Conservation (phyloP, 2,797 vertebrate species). For the Sandelia bainsii region DNA sequence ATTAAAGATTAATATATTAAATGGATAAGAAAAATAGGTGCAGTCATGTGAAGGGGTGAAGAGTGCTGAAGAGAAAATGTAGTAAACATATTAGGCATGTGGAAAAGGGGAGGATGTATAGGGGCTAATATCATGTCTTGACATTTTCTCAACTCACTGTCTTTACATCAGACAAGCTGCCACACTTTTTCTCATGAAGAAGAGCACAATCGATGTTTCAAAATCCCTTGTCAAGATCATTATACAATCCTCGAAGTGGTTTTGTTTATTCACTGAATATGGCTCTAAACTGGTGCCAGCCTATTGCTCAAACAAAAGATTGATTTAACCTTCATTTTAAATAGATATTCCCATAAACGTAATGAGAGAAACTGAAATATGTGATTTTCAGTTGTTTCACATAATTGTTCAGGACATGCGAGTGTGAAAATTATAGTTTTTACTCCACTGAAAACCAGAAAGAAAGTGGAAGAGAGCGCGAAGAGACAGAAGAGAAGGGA, state of each 20-base stretch:
- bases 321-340: conserved; percentile 16
- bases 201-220: conserved; percentile 17
- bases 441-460: not conserved
- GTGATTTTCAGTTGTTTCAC: not conserved
- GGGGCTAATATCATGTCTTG: conserved; percentile 25
- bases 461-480: not conserved
- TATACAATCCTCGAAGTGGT: not conserved
- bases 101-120: not conserved
- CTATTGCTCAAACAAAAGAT: not conserved
- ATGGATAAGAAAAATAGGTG: not conserved
- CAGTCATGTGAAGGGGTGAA: not conserved
- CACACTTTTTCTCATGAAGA: conserved; percentile 6
- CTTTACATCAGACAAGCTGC: conserved; percentile 28
- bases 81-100: not conserved
- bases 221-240: conserved; percentile 30
- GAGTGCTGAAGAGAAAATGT: not conserved
- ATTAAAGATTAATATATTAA: not conserved
- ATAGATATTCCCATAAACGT: conserved; percentile 2
- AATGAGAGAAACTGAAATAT: conserved; percentile 16
- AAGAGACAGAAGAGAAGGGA: conserved; percentile 18
- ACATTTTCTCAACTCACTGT: conserved; percentile 10
- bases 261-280: conserved; percentile 5
- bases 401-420: not conserved
- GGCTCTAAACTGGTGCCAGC: not conserved
- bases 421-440: conserved; percentile 25